These are phyloP conservation scores for Tor tambroides DNA, from an alignment of 2,113 vertebrate genomes.

Conservation along the genomic window DNA sequence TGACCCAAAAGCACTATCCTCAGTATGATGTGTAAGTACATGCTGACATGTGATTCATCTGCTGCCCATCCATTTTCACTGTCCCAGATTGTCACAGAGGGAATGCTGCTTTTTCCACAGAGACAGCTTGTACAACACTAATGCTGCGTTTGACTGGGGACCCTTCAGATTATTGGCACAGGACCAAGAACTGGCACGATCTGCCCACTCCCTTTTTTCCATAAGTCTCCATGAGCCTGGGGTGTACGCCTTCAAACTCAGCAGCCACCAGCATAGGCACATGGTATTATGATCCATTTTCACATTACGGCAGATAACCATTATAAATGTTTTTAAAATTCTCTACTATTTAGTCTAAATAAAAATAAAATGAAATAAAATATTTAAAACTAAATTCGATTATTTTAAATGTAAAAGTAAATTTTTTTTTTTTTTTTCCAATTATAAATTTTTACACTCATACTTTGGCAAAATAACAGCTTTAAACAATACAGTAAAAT, in stretches of 20 bases:
- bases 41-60: neutral
- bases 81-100: neutral
- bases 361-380: neutral
- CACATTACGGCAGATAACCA: neutral
- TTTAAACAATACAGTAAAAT: neutral
- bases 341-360: neutral
- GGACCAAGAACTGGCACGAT: slow-evolving; percentile 66
- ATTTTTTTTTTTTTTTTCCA: neutral
- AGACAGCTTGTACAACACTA: slow-evolving; percentile 87
- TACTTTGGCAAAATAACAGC: neutral
- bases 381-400: neutral
- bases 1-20: slow-evolving; percentile 81
- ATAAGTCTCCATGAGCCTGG: slow-evolving; percentile 80
- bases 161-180: slow-evolving; percentile 78
- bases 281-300: slow-evolving; percentile 74
- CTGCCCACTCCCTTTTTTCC: slow-evolving; percentile 73
- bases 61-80: neutral
- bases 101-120: slow-evolving; percentile 66
- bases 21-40: slow-evolving; percentile 84
- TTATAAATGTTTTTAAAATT: neutral
- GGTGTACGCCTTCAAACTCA: slow-evolving; percentile 83
- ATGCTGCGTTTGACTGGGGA: slow-evolving; percentile 87
- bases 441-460: no score
- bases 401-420: neutral
- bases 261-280: slow-evolving; percentile 80